Base-by-base conservation (phyloP, 2,113 vertebrate genomes). In the Toxotes jaculatrix region DNA sequence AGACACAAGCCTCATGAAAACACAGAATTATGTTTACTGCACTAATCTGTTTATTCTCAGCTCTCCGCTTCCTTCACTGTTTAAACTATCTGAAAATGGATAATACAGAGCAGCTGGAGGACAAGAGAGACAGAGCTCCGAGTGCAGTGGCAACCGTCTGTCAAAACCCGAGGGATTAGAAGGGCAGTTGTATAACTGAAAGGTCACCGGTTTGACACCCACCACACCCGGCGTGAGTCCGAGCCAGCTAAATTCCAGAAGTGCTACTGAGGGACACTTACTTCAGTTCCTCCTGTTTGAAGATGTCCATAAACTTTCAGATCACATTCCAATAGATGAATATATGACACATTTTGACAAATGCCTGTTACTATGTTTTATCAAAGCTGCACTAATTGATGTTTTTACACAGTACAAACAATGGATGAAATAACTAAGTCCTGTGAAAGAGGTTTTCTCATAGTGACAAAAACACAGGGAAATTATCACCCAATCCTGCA, bases 141-240 rank as follows among this genome's bases (percentile, higher is more conserved):
- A 67, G 32, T 5, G 34, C 57, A 68, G 40, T 1, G 11, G 38
- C 47, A 73, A 68, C 70, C 27, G 56, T 61, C 80, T 73, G 14
- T 59, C 64, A 23, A 68, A 77, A 40, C 76, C 45, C 0, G 0
- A 27, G 74, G 66, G 84, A 64, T 80, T 80, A 75, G 2, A 68
- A 0, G 16, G 31, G 70, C 75, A 49, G 40, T 62, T 88, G 78
- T 55, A 13, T 69, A 83, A 80, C 68, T 40, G 10, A 81, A 77
- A 85, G 75, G 79, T 84, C 80, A 83, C 14, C 47, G 27, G 66
- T 74, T 80, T 64, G 55, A 87, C 23, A 9, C 66, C 71, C n/a
- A 67, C 53, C 31, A 32, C 67, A 53, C 1, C 55, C 43, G 38
- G 62, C 56, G 69, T 81, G 66, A 16, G 43, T 16, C 16, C 0